Evolutionary conservation across 2,113 vertebrate species (phyloP).

Genomic region (Sceloporus tristichus): DNA sequence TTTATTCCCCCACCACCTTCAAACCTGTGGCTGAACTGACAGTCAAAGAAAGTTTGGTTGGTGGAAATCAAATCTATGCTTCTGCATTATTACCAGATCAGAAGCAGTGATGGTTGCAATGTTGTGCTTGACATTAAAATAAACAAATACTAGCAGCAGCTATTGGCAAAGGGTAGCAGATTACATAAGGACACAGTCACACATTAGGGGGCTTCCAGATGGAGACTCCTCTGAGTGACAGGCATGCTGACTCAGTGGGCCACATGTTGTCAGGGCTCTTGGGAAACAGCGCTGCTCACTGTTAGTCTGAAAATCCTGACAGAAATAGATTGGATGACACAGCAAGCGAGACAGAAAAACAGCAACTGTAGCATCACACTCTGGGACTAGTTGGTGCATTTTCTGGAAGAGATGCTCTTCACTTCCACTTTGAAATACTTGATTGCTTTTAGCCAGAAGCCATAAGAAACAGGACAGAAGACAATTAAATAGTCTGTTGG

Average conservation of each 20-base stretch:
- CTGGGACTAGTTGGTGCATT: not conserved
- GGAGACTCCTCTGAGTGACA: not conserved
- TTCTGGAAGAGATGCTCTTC: not conserved
- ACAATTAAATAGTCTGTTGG: no score
- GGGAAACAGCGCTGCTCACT: not conserved
- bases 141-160: not conserved
- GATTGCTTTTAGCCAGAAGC: no score
- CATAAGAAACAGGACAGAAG: no score
- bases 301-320: not conserved
- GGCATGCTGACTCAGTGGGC: not conserved
- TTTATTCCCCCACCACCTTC: no score
- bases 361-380: not conserved
- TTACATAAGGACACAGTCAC: not conserved
- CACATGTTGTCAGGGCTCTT: not conserved
- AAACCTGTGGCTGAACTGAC: no score
- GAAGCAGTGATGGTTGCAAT: not conserved
- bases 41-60: not conserved
- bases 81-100: not conserved
- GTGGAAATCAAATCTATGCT: not conserved
- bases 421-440: no score
- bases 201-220: not conserved
- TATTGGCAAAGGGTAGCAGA: not conserved
- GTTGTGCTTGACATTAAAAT: not conserved
- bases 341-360: not conserved
- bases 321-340: not conserved